Evolutionary conservation across 2,113 vertebrate genomes (phyloP).

Genomic region (Melospiza georgiana): DNA sequence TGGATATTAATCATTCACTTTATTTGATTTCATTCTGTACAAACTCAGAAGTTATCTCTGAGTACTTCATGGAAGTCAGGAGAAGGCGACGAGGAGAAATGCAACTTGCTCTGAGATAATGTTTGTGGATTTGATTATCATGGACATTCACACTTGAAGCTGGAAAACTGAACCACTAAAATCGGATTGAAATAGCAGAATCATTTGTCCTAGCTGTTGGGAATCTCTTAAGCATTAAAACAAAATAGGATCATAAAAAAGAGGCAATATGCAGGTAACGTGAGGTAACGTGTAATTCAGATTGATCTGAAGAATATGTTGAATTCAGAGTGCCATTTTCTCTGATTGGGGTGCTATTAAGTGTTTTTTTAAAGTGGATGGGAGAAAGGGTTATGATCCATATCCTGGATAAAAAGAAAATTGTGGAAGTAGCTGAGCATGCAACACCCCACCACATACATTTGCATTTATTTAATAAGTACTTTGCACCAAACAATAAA

Average conservation of each 20-base stretch:
- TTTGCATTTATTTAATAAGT: conserved; percentile 30
- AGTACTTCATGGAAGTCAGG: not conserved
- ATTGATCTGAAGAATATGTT: not conserved
- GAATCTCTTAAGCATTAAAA: conserved; percentile 33
- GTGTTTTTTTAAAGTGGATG: not conserved
- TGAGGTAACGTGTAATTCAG: conserved; percentile 5
- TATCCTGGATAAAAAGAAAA: not conserved
- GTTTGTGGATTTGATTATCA: conserved; percentile 47
- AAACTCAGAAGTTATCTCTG: not conserved
- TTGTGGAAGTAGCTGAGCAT: not conserved
- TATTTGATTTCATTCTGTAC: not conserved
- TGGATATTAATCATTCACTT: not conserved
- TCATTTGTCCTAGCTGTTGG: conserved; percentile 34
- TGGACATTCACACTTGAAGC: not conserved
- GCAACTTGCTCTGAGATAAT: not conserved
- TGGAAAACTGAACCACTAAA: conserved; percentile 20
- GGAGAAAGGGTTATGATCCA: not conserved
- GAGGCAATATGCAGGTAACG: not conserved
- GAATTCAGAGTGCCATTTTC: not conserved
- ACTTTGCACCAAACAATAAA: not conserved
- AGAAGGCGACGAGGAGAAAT: not conserved
- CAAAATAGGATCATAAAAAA: not conserved
- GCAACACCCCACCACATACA: not conserved
- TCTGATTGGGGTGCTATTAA: not conserved
- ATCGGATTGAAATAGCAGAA: conserved; percentile 17